phyloP scores from a whole-genome alignment of 2,113 vertebrate genomes.

The Hoplias malabaricus region DNA sequence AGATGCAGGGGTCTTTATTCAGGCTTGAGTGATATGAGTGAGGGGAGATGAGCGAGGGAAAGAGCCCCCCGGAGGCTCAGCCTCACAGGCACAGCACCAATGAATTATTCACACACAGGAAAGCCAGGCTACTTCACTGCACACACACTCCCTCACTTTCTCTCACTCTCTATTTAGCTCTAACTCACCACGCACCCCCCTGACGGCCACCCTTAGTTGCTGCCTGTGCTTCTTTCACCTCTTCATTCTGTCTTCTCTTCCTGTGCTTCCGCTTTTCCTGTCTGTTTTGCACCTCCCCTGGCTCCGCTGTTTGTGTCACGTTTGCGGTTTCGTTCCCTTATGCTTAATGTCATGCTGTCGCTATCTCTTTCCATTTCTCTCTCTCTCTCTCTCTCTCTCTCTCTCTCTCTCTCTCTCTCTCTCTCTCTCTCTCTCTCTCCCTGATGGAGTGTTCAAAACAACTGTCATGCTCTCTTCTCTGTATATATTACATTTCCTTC shows the following conservation, averaged over 20 bases:
- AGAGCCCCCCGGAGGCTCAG: conserved; percentile 45
- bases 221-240: conserved; percentile 23
- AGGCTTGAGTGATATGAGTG: conserved; percentile 28
- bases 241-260: not conserved
- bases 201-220: conserved; percentile 1
- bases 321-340: not conserved
- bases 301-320: conserved; percentile 6
- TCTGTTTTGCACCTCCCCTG: conserved; percentile 14
- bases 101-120: conserved; percentile 52
- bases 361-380: not conserved
- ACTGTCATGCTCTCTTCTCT: not conserved
- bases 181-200: not conserved
- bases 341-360: not conserved
- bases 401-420: not conserved
- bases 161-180: not conserved
- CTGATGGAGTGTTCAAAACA: not conserved
- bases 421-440: not conserved
- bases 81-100: conserved; percentile 41
- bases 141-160: conserved; percentile 21
- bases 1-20: conserved; percentile 48
- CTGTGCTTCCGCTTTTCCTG: not conserved
- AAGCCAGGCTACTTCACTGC: conserved; percentile 17
- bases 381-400: not conserved
- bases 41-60: conserved; percentile 42
- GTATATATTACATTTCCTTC: not conserved